phyloP scores from a whole-genome alignment of 2,113 vertebrate genomes.

The Silurus asotus region DNA sequence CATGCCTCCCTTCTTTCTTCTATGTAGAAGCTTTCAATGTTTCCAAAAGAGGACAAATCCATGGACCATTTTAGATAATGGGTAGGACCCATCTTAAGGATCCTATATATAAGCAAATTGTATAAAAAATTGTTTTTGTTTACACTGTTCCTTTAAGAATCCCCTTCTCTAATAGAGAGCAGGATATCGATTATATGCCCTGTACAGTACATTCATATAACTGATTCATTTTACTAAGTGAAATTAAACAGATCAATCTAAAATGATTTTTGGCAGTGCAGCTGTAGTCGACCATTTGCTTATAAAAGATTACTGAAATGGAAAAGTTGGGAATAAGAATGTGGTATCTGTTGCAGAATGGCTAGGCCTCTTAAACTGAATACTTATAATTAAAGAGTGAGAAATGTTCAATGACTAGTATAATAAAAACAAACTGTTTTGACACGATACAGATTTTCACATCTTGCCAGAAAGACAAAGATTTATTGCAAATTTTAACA shows the following conservation, averaged over 20 bases:
- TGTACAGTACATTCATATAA: constrained; percentile 15
- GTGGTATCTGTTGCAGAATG: neutral
- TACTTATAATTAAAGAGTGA: constrained; percentile 8
- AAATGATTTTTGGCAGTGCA: constrained; percentile 16
- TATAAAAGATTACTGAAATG: neutral
- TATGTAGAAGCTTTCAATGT: neutral
- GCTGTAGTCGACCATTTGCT: neutral
- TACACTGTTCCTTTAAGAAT: neutral
- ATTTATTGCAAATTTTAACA: neutral
- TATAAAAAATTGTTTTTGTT: neutral
- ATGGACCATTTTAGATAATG: neutral
- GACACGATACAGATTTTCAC: neutral
- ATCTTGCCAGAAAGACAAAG: neutral
- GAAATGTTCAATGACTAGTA: neutral
- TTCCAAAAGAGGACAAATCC: neutral
- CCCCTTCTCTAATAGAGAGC: neutral
- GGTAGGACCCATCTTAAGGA: neutral
- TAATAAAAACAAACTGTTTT: neutral
- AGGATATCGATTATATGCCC: neutral
- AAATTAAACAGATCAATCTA: constrained; percentile 4
- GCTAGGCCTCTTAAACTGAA: neutral
- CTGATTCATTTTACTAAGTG: constrained; percentile 6
- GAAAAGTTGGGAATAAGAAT: neutral
- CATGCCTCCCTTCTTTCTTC: neutral
- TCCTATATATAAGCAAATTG: neutral